phyloP scores from a whole-genome alignment of 1,140 invertebrate genomes.

The Rhysida immarginata region DNA sequence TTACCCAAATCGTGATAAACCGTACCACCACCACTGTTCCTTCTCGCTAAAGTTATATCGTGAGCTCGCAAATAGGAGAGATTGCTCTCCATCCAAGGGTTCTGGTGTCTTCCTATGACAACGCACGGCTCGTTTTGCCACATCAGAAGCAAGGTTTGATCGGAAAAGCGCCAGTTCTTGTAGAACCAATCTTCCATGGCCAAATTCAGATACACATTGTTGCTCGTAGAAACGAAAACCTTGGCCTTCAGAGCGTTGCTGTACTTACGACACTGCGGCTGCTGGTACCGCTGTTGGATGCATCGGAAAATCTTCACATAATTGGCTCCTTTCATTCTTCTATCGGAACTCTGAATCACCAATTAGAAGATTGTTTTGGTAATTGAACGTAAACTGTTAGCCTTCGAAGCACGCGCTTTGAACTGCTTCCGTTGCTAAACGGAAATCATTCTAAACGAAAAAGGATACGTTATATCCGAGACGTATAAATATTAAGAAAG shows the following conservation, averaged over 20 bases:
- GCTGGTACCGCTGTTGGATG: too few species aligned
- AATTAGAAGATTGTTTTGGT: too few species aligned
- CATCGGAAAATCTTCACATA: too few species aligned
- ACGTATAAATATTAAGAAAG: too few species aligned
- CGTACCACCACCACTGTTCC: slow-evolving; percentile 90
- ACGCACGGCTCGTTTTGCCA: slow-evolving; percentile 87
- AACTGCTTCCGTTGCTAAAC: too few species aligned
- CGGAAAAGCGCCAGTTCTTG: slow-evolving; percentile 57
- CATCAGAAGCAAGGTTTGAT: slow-evolving; percentile 66
- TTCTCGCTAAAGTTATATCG: slow-evolving; percentile 55
- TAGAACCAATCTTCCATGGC: slow-evolving; percentile 92
- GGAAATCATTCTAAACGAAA: too few species aligned
- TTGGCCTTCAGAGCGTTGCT: not conserved
- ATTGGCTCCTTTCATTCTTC: too few species aligned
- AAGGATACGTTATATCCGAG: too few species aligned
- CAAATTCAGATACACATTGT: slow-evolving; percentile 75
- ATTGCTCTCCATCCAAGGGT: slow-evolving; percentile 86
- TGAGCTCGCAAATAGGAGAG: slow-evolving; percentile 40
- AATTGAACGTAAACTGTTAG: too few species aligned
- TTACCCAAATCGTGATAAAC: slow-evolving; percentile 93
- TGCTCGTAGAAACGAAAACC: slow-evolving; percentile 80
- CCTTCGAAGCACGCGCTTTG: too few species aligned
- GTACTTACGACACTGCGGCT: too few species aligned
- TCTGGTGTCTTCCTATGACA: slow-evolving; percentile 91
- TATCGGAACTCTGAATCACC: too few species aligned